A percentile compares a stretch with the other conserved stretches of the same genome.
Evolutionary conservation across 2,113 vertebrate species (phyloP).

Genomic region (Phoenicopterus ruber): DNA sequence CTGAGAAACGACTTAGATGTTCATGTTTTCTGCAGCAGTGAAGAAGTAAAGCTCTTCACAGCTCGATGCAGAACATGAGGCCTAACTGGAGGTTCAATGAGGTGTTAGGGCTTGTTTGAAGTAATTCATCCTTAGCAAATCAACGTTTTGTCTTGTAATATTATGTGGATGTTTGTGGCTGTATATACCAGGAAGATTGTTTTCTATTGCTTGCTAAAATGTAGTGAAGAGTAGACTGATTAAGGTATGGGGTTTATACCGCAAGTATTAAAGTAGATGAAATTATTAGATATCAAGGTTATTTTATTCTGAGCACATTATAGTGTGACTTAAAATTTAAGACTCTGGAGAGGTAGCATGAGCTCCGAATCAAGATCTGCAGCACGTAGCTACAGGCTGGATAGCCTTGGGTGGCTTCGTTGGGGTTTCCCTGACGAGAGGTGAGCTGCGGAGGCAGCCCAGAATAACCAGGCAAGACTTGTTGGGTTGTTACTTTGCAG

Average conservation of each 20-base stretch:
- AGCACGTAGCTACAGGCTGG: neutral
- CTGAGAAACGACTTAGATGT: neutral
- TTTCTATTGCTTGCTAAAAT: neutral
- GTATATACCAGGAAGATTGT: neutral
- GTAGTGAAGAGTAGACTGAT: neutral
- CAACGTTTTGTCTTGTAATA: neutral
- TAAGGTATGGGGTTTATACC: neutral
- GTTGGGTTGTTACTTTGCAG: neutral
- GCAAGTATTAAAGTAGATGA: neutral
- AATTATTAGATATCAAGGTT: neutral
- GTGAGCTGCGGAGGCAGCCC: neutral
- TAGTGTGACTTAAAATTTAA: neutral
- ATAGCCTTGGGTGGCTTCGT: neutral
- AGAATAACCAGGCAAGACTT: neutral
- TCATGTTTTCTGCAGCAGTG: neutral
- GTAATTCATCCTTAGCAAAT: neutral
- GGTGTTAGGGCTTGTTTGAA: neutral
- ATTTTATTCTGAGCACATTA: neutral
- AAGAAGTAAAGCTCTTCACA: neutral
- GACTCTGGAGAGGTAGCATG: neutral
- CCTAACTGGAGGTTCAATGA: neutral
- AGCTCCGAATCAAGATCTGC: neutral
- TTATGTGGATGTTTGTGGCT: neutral
- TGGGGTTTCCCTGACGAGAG: neutral
- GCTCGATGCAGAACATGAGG: neutral